Evolutionary conservation across 1,140 invertebrate species (phyloP), one percentile per base, ranked within the genome.

Genomic region (Pachyrhynchus sulphureomaculatus): DNA sequence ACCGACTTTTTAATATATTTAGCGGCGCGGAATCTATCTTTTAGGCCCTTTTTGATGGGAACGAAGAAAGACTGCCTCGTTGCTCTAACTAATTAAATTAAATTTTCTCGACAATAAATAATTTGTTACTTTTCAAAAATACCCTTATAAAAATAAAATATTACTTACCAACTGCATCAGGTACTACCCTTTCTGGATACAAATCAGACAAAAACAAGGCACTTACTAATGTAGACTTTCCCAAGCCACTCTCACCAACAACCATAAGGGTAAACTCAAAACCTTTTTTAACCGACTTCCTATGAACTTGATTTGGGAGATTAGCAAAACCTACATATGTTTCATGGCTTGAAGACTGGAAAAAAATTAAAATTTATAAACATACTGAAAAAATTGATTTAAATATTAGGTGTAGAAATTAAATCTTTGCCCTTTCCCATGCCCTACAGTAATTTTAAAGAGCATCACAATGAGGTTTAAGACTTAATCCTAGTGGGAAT

Each of bases 251-350:
- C 77, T 98, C 95, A 24, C 96, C 96, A 20, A 97, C 95, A 39
- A 98, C 95, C 96, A 99, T 98, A 0, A 98, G 77, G 0, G 95
- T 98, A 77, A 99, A 98, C 76, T 98, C 95, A 78, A 99, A 99
- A 15, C 96, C 96, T 76, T 95, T 93, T 77, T 98, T 98, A 12
- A 99, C 95, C 10, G 95, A 95, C 78, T 97, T 96, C 49, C 96
- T 83, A 77, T 93, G 91, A 2, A 98, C 93, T 80, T 98, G 96
- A 79, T 98, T 97, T 0, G 96, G 95, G 52, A 93, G 74, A 80
- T 93, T 95, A n/a, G 92, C 92, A 79, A 95, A 95, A 9, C 93
- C 92, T 39, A 95, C 91, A 80, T 95, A 95, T 2, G 90, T 90
- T 76, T 92, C 90, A 53, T 90, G 76, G 68, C 86, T 88, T 9